Evolutionary conservation across 2,797 vertebrate genomes (phyloP).

Genomic region (Babyrousa celebensis): DNA sequence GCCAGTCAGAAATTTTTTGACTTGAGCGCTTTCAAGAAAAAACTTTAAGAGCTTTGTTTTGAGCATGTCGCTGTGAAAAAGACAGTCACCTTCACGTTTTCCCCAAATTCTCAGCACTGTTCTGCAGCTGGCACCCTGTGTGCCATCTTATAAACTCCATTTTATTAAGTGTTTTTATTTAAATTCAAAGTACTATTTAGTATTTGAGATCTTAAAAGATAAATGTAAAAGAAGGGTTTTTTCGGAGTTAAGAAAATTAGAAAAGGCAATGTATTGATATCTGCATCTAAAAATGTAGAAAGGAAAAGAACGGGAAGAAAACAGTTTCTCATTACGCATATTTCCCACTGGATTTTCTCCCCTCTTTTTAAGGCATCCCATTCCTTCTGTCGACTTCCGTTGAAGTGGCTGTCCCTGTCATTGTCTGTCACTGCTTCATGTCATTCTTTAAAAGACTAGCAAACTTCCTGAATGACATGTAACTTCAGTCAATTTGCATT

Average conservation of each 20-base stretch:
- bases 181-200: conserved; percentile 56
- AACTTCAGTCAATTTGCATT: conserved; percentile 82
- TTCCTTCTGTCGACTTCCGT: conserved; percentile 61
- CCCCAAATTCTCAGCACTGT: conserved; percentile 41
- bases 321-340: conserved; percentile 32
- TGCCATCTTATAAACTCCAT: conserved; percentile 66
- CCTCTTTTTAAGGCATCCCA: conserved; percentile 45
- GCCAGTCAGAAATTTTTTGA: background rate
- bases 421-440: conserved; percentile 81
- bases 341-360: conserved; percentile 23
- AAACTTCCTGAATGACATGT: conserved; percentile 85
- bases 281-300: conserved; percentile 45
- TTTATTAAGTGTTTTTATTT: conserved; percentile 74
- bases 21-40: conserved; percentile 16
- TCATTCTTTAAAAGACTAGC: conserved; percentile 79
- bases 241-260: background rate
- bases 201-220: conserved; percentile 3
- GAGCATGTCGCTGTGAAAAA: conserved; percentile 21
- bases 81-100: conserved; percentile 10
- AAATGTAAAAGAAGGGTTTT: background rate
- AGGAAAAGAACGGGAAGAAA: conserved; percentile 4
- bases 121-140: conserved; percentile 66
- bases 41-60: conserved; percentile 45
- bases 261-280: background rate
- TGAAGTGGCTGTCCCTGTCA: conserved; percentile 79